Base-by-base conservation (phyloP, 2,113 vertebrate species). In the Eonycteris spelaea region DNA sequence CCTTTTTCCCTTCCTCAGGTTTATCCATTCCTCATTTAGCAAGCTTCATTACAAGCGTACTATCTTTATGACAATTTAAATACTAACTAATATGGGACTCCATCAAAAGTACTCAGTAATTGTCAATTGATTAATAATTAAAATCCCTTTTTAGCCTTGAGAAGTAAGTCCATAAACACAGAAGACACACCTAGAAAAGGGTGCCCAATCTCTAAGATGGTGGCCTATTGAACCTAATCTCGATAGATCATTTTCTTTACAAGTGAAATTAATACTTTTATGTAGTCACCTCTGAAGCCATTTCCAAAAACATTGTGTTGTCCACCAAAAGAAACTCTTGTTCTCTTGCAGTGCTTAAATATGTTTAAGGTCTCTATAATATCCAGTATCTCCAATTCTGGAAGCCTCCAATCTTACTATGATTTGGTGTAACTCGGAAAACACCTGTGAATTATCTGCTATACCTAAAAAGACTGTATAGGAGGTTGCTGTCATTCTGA, bases 101-200 rank as follows among this genome's bases (percentile, higher is more conserved):
- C 40, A n/a, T 59, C 33, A 86, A 95, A 95, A 93, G n/a, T 40
- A 79, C 80, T 93, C 21, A 48, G n/a, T 16, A 65, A 11, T 63
- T 86, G 28, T 82, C 63, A 71, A 38, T 38, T 70, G 70, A 91
- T 86, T 74, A 94, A 57, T 63, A 19, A 77, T 80, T 92, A 71
- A 71, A 90, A 87, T 84, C 51, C 19, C n/a, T 90, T 84, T 73
- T 95, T 70, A 87, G 14, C 48, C 65, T 78, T 93, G 26, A 78
- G n/a, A 82, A 82, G 40, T 15, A 94, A 86, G 63, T 22, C 79
- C n/a, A 40, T 40, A 65, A 33, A 84, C 68, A 85, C 24, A 53
- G 16, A 87, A 70, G 59, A 82, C 30, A 53, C 12, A 67, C 19
- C 91, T 92, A 40, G 26, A 45, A 92, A 91, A 38, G 12, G 43